Evolutionary conservation across 2,888 invertebrate genomes (phyloP).

Genomic region (Chironomus tentans): DNA sequence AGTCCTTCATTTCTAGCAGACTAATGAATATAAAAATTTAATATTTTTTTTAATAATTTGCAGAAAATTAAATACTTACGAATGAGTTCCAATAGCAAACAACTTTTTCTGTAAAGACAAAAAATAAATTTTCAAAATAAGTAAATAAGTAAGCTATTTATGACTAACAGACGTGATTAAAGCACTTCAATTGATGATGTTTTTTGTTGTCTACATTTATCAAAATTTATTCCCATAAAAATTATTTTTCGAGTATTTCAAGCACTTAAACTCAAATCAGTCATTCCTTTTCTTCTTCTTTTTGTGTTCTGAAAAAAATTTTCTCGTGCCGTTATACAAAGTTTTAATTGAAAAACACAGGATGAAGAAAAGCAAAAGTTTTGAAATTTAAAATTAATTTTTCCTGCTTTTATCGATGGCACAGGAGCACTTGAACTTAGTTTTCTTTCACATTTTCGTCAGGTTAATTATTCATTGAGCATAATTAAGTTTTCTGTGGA

Average conservation of each 20-base stretch:
- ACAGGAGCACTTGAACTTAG: not conserved
- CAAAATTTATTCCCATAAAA: not conserved
- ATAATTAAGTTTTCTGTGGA: slow-evolving; percentile 6
- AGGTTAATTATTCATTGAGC: not conserved
- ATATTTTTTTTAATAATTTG: too few species aligned
- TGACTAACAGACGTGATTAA: too few species aligned
- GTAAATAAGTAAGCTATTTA: not conserved
- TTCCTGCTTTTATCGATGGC: not conserved
- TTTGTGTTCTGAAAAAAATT: not conserved
- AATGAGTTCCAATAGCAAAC: not conserved
- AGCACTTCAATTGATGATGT: not conserved
- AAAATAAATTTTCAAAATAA: not conserved
- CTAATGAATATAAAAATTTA: not conserved
- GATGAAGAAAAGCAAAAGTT: not conserved
- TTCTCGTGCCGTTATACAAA: not conserved
- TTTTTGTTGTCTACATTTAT: too few species aligned
- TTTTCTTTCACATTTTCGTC: not conserved
- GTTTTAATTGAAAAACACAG: not conserved
- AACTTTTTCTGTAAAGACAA: not conserved
- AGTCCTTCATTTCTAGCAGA: not conserved
- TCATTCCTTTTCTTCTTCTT: not conserved
- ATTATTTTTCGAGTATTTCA: not conserved
- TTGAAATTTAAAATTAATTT: not conserved
- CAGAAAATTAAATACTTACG: not conserved
- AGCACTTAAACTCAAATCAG: not conserved